Percentiles rank a stretch among this genome's conserved stretches.
Evolutionary conservation across 2,888 invertebrate species (phyloP).

Genomic region (Mythimna lalbum): DNA sequence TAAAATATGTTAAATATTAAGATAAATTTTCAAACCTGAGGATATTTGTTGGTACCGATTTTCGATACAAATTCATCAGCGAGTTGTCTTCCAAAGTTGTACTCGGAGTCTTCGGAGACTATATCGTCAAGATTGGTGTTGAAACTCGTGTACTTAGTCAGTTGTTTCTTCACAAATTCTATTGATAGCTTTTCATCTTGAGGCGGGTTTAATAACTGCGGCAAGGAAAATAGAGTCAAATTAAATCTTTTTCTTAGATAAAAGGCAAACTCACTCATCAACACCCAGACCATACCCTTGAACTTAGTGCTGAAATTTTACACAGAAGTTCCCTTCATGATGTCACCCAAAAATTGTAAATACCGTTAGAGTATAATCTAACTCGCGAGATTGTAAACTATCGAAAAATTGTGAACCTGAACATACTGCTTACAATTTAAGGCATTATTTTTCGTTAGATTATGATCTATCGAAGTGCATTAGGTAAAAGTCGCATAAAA

Average conservation of each 20-base stretch:
- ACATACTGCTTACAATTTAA: too few species aligned
- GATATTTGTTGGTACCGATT: constrained; percentile 93
- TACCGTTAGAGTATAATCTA: too few species aligned
- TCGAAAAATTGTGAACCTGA: too few species aligned
- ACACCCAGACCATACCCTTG: too few species aligned
- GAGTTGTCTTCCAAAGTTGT: constrained; percentile 96
- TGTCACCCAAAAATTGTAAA: too few species aligned
- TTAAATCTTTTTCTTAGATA: not conserved
- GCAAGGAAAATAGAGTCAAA: constrained; percentile 20
- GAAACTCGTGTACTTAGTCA: constrained; percentile 88
- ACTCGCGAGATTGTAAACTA: too few species aligned
- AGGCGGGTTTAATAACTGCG: constrained; percentile 78
- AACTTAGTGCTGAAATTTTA: too few species aligned
- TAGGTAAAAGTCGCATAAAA: too few species aligned
- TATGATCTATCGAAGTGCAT: not conserved
- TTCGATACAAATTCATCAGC: constrained; percentile 95
- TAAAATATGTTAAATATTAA: not conserved
- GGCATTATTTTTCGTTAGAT: too few species aligned
- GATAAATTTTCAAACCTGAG: constrained; percentile 86
- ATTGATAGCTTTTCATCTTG: constrained; percentile 88
- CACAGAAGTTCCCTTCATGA: too few species aligned
- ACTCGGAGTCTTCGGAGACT: constrained; percentile 97
- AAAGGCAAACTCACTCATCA: too few species aligned
- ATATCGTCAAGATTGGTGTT: constrained; percentile 93
- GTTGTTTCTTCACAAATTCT: constrained; percentile 93